Conservation (phyloP, 2,888 invertebrate genomes). For the Ophonus ardosiacus region DNA sequence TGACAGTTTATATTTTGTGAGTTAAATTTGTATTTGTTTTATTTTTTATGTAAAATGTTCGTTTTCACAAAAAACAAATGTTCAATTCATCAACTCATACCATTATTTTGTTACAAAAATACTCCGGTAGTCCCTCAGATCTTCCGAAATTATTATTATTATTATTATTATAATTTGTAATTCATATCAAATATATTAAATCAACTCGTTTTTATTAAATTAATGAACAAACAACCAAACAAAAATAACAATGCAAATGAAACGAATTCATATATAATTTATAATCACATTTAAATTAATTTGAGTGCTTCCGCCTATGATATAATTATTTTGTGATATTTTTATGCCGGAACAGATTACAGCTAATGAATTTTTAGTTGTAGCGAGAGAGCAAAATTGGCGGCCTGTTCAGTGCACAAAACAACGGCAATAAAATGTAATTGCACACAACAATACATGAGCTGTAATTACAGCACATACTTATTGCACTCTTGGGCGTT, state of each 20-base stretch:
- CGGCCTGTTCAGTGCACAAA: constrained; percentile 20
- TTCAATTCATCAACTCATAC: too few relatives aligned
- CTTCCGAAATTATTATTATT: too few relatives aligned
- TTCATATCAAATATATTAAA: background rate
- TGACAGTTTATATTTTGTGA: too few relatives aligned
- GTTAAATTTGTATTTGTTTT: too few relatives aligned
- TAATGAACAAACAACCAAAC: constrained; percentile 10
- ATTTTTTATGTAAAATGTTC: too few relatives aligned
- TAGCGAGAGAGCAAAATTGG: constrained; percentile 5
- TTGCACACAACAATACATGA: constrained; percentile 44
- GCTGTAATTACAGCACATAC: constrained; percentile 44
- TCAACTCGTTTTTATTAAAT: background rate
- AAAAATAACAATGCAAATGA: constrained; percentile 8
- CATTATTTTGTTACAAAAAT: too few relatives aligned
- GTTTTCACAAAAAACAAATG: too few relatives aligned
- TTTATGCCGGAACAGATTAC: constrained; percentile 27
- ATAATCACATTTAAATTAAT: constrained; percentile 2
- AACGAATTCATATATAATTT: constrained; percentile 6
- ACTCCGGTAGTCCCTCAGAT: too few relatives aligned
- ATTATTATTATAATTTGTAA: background rate
- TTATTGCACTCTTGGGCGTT: constrained; percentile 43
- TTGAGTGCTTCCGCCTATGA: background rate
- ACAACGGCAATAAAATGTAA: constrained; percentile 45
- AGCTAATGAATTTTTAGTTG: constrained; percentile 33
- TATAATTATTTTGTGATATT: constrained; percentile 33